Percentiles rank a stretch among this genome's conserved stretches.
Evolutionary conservation across 2,888 invertebrate genomes (phyloP).

Genomic region (Autographa gamma): DNA sequence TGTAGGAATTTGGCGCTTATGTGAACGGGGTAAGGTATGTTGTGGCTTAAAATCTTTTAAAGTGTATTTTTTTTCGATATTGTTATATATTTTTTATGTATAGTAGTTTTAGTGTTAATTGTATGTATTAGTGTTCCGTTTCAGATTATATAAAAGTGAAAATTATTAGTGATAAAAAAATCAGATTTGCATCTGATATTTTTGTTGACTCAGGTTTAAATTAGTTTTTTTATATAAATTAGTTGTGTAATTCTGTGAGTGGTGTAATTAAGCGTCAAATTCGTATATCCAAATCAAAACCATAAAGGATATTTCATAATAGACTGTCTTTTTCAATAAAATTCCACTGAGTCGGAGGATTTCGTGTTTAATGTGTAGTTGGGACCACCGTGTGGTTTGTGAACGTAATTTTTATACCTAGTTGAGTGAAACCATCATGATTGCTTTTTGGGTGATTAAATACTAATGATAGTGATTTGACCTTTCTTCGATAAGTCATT

Average conservation of each 20-base stretch:
- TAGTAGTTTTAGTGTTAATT: background rate
- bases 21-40: constrained; percentile 21
- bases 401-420: constrained; percentile 56
- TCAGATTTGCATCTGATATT: background rate
- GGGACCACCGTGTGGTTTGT: constrained; percentile 53
- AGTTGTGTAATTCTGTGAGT: background rate
- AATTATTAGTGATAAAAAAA: background rate
- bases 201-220: background rate
- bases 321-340: constrained; percentile 57
- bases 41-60: constrained; percentile 9
- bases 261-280: constrained; percentile 42
- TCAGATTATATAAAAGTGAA: background rate
- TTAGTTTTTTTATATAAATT: background rate
- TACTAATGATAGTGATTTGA: constrained; percentile 22
- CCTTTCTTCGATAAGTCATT: background rate
- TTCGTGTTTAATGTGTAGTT: constrained; percentile 43
- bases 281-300: constrained; percentile 46
- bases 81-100: background rate
- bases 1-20: constrained; percentile 63
- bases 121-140: background rate
- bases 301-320: constrained; percentile 56
- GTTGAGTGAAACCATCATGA: constrained; percentile 24
- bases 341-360: constrained; percentile 50
- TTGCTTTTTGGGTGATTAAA: constrained; percentile 17
- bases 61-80: background rate